These are phyloP conservation scores for Dendrocincla tyrannina DNA, from an alignment of 2,797 vertebrate species.

Conservation along the genomic window DNA sequence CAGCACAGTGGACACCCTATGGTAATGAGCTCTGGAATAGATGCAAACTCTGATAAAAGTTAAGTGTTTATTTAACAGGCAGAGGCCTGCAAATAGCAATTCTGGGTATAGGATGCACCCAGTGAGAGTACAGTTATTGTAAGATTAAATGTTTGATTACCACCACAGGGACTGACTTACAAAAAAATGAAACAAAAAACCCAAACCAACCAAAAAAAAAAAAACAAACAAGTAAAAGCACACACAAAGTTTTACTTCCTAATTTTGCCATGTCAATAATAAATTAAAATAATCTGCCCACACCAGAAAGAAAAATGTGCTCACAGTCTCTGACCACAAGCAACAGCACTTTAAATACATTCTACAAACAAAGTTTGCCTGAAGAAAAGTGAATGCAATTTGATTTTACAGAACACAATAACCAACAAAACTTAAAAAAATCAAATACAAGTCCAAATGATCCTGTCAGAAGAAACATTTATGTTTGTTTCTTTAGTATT, in stretches of 20 bases:
- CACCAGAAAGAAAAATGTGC: not conserved
- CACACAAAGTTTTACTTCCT: not conserved
- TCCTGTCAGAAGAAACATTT: not conserved
- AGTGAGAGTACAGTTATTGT: not conserved
- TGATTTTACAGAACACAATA: not conserved
- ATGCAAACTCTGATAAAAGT: not conserved
- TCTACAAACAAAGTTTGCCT: not conserved
- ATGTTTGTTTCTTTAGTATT: not conserved
- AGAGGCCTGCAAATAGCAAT: not conserved
- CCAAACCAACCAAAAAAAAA: not conserved
- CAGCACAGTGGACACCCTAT: not conserved
- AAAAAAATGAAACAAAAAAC: not conserved
- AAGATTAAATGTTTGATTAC: slow-evolving; percentile 10
- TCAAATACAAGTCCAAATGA: not conserved
- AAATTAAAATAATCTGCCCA: not conserved
- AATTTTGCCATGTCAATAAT: not conserved
- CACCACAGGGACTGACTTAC: not conserved
- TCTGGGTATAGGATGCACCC: not conserved
- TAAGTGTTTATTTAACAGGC: not conserved
- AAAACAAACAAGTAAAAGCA: not conserved
- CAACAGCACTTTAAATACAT: not conserved
- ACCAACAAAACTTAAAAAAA: rapidly evolving
- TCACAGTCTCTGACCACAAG: not conserved
- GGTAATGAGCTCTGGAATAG: not conserved
- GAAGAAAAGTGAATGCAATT: not conserved